Conservation (phyloP, 2,797 vertebrate genomes). For the Triplophysa yarkandensis region DNA sequence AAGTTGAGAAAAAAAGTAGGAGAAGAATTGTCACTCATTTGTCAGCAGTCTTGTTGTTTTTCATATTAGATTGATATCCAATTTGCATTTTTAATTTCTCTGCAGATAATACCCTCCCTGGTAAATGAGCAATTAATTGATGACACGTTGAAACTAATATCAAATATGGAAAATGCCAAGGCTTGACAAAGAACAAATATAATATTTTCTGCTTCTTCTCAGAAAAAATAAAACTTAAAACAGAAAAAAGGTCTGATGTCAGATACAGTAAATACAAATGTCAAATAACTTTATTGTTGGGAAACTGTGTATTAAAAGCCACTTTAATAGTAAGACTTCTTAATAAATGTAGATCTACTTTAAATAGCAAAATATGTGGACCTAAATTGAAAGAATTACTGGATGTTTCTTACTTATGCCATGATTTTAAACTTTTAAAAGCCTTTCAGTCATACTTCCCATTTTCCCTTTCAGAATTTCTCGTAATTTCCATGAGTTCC, state of each 20-base stretch:
- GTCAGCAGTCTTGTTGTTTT: conserved; percentile 57
- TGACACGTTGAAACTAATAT: conserved; percentile 56
- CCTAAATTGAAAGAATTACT: conserved; percentile 50
- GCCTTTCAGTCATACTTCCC: conserved; percentile 29
- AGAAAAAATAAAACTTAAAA: conserved; percentile 5
- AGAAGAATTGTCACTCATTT: conserved; percentile 57
- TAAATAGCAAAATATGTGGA: conserved; percentile 31
- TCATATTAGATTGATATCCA: conserved; percentile 59
- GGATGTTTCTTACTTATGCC: conserved; percentile 45
- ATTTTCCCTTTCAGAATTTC: conserved; percentile 48
- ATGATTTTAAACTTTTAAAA: conserved; percentile 49
- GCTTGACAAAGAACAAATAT: conserved; percentile 48
- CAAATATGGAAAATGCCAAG: conserved; percentile 55
- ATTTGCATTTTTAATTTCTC: conserved; percentile 65
- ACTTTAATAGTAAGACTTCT: conserved; percentile 1
- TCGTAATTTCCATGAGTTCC: conserved; percentile 51
- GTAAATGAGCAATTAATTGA: conserved; percentile 64
- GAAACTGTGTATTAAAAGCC: background rate
- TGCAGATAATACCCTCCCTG: conserved; percentile 59
- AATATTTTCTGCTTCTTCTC: conserved; percentile 15
- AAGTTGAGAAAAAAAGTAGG: conserved; percentile 35
- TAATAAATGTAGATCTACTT: too few species aligned
- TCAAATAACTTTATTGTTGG: background rate
- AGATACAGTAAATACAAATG: background rate
- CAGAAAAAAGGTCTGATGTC: background rate